Conservation (phyloP, 1,140 invertebrate genomes). For the Aphaenogaster rudis region DNA sequence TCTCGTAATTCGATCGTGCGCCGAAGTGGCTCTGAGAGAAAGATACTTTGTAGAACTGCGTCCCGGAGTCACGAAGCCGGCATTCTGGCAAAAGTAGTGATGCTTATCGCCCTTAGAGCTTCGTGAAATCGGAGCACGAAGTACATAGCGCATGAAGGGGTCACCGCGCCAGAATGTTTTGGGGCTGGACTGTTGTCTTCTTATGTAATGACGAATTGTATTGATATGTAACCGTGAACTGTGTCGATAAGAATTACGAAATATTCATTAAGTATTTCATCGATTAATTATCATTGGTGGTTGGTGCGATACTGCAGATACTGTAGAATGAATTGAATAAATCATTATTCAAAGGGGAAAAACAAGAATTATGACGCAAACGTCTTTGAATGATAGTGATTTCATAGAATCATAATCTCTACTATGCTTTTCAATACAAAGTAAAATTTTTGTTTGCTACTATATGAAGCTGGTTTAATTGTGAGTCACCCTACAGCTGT, state of each 20-base stretch:
- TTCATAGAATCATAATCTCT: background rate
- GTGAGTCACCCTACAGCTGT: background rate
- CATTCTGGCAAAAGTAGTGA: constrained; percentile 38
- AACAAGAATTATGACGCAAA: background rate
- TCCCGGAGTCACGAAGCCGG: constrained; percentile 26
- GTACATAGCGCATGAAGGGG: background rate
- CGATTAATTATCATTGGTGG: background rate
- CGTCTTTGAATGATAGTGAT: background rate
- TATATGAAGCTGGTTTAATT: constrained; percentile 42
- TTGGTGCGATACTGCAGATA: background rate
- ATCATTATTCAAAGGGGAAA: background rate
- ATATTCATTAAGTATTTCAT: background rate
- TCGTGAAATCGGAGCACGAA: constrained; percentile 35
- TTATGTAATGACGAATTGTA: background rate
- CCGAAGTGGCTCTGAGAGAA: constrained; percentile 34
- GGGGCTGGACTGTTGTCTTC: background rate
- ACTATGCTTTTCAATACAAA: background rate
- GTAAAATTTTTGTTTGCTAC: background rate
- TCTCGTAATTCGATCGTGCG: constrained; percentile 64
- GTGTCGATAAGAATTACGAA: background rate
- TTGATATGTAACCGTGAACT: background rate
- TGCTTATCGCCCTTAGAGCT: constrained; percentile 57
- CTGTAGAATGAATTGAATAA: background rate
- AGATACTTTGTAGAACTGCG: constrained; percentile 59
- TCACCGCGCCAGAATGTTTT: background rate